phyloP scores from a whole-genome alignment of 2,888 invertebrate genomes.

The Brassicogethes aeneus region DNA sequence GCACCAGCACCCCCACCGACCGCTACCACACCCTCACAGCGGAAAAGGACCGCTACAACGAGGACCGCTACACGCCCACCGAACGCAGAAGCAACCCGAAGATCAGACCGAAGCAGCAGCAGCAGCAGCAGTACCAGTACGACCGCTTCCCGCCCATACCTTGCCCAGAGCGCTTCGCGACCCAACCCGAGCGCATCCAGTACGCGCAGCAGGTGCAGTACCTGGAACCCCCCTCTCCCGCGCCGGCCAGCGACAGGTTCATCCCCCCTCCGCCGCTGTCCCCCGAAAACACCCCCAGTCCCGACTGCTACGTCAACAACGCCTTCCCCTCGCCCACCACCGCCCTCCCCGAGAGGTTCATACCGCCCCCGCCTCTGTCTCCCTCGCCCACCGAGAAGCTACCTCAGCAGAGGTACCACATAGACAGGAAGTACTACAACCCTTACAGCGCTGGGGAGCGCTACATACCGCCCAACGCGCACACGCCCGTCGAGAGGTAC shows the following conservation, averaged over 20 bases:
- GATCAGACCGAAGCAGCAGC: constrained; percentile 24
- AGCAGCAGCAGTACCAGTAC: constrained; percentile 20
- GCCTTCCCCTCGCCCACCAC: constrained; percentile 42
- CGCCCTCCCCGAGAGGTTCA: constrained; percentile 46
- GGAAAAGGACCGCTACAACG: constrained; percentile 41
- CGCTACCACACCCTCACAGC: constrained; percentile 37
- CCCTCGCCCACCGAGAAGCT: constrained; percentile 34
- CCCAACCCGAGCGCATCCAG: constrained; percentile 24
- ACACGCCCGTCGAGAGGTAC: constrained; percentile 64
- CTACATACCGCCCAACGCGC: constrained; percentile 60
- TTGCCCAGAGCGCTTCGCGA: constrained; percentile 38
- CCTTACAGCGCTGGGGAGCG: constrained; percentile 34
- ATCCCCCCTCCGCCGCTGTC: constrained; percentile 57
- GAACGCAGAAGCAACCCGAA: constrained; percentile 28
- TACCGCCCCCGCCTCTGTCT: constrained; percentile 40
- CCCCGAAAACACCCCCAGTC: constrained; percentile 43
- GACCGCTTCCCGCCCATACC: constrained; percentile 34
- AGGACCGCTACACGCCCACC: constrained; percentile 32
- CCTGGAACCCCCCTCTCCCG: constrained; percentile 49
- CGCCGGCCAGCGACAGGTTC: constrained; percentile 46
- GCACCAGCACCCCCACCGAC: constrained; percentile 35
- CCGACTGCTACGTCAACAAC: constrained; percentile 52
- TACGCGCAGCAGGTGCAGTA: constrained; percentile 36
- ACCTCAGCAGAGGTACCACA: constrained; percentile 26
- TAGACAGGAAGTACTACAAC: constrained; percentile 15